These are phyloP conservation scores for Athene noctua DNA, from an alignment of 2,113 vertebrate species.

Conservation along the genomic window DNA sequence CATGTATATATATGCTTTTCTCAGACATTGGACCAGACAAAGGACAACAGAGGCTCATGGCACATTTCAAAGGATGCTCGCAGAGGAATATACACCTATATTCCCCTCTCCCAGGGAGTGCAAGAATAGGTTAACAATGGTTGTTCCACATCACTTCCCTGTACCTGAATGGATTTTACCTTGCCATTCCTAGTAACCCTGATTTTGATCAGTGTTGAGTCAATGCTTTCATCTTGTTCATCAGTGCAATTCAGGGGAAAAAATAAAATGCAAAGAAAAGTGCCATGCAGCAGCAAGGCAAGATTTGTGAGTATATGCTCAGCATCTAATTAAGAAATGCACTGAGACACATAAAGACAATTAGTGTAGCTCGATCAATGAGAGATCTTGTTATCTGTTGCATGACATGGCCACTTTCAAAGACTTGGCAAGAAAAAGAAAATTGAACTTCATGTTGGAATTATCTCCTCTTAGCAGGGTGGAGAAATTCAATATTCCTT, in stretches of 20 bases:
- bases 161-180: neutral
- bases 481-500: neutral
- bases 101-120: neutral
- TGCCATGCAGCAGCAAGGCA: neutral
- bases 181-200: neutral
- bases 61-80: neutral
- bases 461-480: neutral
- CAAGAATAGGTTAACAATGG: neutral
- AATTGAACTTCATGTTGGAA: neutral
- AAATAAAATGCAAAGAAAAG: neutral
- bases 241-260: neutral
- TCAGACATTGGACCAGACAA: neutral
- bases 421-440: neutral
- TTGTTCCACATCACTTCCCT: neutral
- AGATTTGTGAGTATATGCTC: neutral
- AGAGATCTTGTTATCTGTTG: neutral
- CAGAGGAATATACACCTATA: neutral
- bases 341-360: neutral
- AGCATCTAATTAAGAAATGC: neutral
- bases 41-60: neutral
- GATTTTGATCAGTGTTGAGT: neutral
- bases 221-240: neutral
- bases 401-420: neutral
- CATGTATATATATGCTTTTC: neutral
- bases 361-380: neutral